These are phyloP conservation scores for Capreolus pygargus DNA, from an alignment of 2,113 vertebrate genomes.

Conservation along the genomic window DNA sequence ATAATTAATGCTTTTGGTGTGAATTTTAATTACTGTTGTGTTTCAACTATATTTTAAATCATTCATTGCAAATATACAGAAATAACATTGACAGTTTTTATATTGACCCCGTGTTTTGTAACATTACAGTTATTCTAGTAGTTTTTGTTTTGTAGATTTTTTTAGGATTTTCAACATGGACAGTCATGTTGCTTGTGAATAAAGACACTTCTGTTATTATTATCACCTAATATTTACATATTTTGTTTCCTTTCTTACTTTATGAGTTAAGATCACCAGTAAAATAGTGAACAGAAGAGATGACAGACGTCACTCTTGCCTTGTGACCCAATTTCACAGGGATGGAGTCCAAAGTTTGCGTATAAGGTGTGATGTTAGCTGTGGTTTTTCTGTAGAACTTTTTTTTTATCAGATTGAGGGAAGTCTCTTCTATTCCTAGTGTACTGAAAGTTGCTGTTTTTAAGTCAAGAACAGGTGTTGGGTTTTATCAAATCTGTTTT, in stretches of 20 bases:
- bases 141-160: neutral
- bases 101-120: neutral
- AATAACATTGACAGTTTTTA: neutral
- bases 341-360: neutral
- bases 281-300: neutral
- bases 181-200: neutral
- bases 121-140: neutral
- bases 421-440: neutral
- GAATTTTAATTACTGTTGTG: neutral
- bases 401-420: neutral
- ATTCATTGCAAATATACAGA: neutral
- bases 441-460: neutral
- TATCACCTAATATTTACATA: neutral
- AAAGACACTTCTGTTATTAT: neutral
- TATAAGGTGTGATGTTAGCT: neutral
- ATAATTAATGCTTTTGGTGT: neutral
- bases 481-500: neutral
- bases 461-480: neutral
- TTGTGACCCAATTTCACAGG: neutral
- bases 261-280: neutral
- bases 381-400: neutral
- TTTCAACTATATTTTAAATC: neutral
- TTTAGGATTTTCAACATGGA: neutral
- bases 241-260: neutral
- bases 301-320: neutral